Evolutionary conservation across 2,797 vertebrate genomes (phyloP), one percentile per base, ranked within the genome.

Genomic region (Diplodus sargus): DNA sequence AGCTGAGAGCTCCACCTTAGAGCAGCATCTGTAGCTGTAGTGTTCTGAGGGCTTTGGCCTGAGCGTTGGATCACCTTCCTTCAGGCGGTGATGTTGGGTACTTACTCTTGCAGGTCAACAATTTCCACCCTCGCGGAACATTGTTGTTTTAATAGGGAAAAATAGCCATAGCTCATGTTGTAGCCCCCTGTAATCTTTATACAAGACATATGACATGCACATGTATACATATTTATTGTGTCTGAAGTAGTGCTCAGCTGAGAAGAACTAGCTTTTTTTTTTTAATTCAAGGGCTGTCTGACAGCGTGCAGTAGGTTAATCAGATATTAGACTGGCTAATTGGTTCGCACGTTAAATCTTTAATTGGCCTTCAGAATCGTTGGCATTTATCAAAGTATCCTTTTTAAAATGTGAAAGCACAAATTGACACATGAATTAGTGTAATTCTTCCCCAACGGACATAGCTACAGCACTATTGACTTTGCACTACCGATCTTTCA

Each of bases 101-200:
- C 60, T 59, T 74, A 79, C 57, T 45, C 65, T 68, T 65, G 4
- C 53, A 45, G 47, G 5, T 74, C 58, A 60, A 39, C 48, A 57
- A 53, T 58, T 52, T 57, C 23, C 30, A 53, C 62, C 34, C 14
- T 78, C 42, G 14, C 59, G 66, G 16, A 70, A 67, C 54, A 28
- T 59, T 51, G 8, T 82, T 23, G 39, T 42, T 73, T 76, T 65
- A 65, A 82, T 78, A 63, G 70, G 86, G 72, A 68, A 58, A 39
- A 79, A 89, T 64, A 89, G 90, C 91, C 85, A 87, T 89, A 87
- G 75, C 39, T 73, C 22, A 73, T 71, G 74, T 52, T 61, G 4
- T 56, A 56, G 23, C 42, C 63, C 59, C 43, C 22, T 75, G 43
- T 71, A 28, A 66, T 71, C 53, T 86, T 74, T 65, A 47, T 60